phyloP scores from a whole-genome alignment of 2,888 invertebrate genomes.

The Stenodema calcarata region DNA sequence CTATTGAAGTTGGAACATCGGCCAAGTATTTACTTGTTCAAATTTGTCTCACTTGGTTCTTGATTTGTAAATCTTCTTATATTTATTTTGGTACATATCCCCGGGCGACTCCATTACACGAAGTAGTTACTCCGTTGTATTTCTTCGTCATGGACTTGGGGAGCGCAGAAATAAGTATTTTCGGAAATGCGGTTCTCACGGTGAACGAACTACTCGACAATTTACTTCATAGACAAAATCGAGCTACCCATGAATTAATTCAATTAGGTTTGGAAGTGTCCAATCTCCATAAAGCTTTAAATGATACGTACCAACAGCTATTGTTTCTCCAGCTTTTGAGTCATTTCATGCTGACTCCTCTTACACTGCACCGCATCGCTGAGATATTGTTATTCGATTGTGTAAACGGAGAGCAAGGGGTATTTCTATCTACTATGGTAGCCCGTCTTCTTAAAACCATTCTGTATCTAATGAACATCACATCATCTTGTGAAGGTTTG shows the following conservation, averaged over 20 bases:
- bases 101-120: neutral
- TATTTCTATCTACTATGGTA: neutral
- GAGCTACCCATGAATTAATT: neutral
- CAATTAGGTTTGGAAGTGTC: neutral
- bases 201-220: neutral
- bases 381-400: neutral
- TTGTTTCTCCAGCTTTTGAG: neutral
- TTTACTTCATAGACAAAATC: neutral
- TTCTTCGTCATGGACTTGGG: neutral
- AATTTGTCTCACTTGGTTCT: neutral
- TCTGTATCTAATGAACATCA: neutral
- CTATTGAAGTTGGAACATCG: neutral
- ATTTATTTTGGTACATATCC: neutral
- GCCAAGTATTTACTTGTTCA: neutral
- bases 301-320: neutral
- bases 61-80: neutral
- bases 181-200: neutral
- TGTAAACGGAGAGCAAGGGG: neutral
- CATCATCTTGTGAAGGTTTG: neutral
- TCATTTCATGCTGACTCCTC: neutral
- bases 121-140: neutral
- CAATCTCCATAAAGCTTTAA: neutral
- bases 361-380: neutral
- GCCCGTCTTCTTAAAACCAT: neutral
- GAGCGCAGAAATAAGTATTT: neutral